These are phyloP conservation scores for Augochlorella aurata DNA, from an alignment of 2,888 invertebrate genomes.

Conservation along the genomic window DNA sequence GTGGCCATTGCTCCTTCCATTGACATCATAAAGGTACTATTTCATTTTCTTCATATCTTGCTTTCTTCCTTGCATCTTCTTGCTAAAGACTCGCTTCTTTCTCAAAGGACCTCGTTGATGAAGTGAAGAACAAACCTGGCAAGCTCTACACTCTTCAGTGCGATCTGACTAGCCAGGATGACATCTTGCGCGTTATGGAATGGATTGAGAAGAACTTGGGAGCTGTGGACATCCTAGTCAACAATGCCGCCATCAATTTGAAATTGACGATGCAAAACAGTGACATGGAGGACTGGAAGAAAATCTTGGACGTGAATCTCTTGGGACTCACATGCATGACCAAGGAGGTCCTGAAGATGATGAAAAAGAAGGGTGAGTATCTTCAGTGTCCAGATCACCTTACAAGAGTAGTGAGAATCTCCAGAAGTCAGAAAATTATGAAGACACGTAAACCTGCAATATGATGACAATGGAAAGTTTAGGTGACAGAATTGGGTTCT, in stretches of 20 bases:
- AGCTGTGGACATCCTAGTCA: slow-evolving; percentile 84
- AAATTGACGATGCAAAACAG: slow-evolving; percentile 62
- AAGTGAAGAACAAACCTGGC: slow-evolving; percentile 68
- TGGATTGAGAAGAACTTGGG: slow-evolving; percentile 83
- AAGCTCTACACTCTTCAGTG: slow-evolving; percentile 81
- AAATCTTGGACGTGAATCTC: slow-evolving; percentile 64
- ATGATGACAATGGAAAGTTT: neutral
- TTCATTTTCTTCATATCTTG: neutral
- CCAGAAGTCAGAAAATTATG: neutral
- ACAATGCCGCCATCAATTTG: slow-evolving; percentile 83
- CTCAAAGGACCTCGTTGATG: slow-evolving; percentile 60
- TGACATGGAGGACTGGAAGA: slow-evolving; percentile 64
- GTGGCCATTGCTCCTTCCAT: slow-evolving; percentile 79
- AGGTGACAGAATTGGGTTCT: too few species aligned
- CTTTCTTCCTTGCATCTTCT: neutral
- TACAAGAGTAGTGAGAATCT: neutral
- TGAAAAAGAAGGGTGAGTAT: slow-evolving; percentile 67
- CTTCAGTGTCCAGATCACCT: neutral
- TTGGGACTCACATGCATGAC: slow-evolving; percentile 63
- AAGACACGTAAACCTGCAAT: neutral
- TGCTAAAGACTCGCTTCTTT: neutral
- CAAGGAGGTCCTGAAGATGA: slow-evolving; percentile 61
- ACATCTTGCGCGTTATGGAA: slow-evolving; percentile 83
- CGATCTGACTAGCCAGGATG: slow-evolving; percentile 83
- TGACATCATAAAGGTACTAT: slow-evolving; percentile 75